Base-by-base conservation (phyloP, 2,797 vertebrate genomes). In the Cossypha polioptera region DNA sequence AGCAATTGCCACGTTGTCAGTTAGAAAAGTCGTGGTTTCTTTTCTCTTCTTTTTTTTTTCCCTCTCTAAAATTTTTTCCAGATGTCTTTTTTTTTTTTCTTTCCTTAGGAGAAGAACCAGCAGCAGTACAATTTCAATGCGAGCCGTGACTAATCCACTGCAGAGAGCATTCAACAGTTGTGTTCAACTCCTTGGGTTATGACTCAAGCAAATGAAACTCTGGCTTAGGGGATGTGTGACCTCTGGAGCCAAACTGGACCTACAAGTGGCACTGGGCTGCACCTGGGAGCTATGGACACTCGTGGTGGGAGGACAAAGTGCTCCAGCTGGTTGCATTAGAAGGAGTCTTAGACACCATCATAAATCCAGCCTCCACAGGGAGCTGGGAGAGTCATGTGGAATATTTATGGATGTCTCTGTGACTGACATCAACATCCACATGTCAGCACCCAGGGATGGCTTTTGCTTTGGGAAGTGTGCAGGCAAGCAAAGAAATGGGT, bases 1-100 rank as follows among this genome's bases (percentile, higher is more conserved):
- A 96, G 82, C 96, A 97, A 81, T 95, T 98, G 98, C 98, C 98
- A 98, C 98, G 98, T 98, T 95, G 97, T 96, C 97, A 95, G 96
- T 84, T 95, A 83, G 91, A 95, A 92, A 94, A 91, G 62, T 67
- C 10, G 59, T 95, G 96, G 96, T 92, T 96, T 94, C 82, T 92
- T 93, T 96, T 94, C 86, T 95, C 40, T 91, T 72, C 12, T 35
- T 63, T 67, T 95, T 96, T 96, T 87, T 92, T 55, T 68, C 5
- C 3, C 26, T 29, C 78, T 76, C 87, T 88, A 87, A 96, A 96
- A 97, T 97, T 96, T 96, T 97, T 97, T 98, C 98, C 98, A 99
- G 98, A 98, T 99, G 96, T 99, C 98, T 96, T 85, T 90, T 97
- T 58, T 57, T 33, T 55, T 40, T 96, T 55, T 42, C 54, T 71